Evolutionary conservation across 1,140 invertebrate genomes (phyloP).

Genomic region (Chironomus striatipennis): DNA sequence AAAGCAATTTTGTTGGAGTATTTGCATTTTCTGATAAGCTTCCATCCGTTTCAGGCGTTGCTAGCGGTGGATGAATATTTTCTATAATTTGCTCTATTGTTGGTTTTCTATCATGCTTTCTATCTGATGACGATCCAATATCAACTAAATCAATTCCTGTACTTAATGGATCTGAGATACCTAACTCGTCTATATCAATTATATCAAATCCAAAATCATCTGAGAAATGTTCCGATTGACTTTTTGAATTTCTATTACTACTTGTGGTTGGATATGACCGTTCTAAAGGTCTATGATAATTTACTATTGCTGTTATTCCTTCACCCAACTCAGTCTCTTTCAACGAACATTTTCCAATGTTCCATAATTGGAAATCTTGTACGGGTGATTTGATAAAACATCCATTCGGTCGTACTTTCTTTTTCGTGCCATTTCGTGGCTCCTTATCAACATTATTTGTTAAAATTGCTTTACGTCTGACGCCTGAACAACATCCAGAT

Average conservation of each 20-base stretch:
- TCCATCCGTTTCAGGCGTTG: conserved; percentile 52
- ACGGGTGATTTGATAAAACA: conserved; percentile 30
- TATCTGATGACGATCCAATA: conserved; percentile 27
- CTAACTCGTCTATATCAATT: conserved; percentile 56
- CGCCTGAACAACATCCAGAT: conserved; percentile 23
- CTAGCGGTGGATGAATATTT: conserved; percentile 42
- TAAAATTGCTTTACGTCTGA: conserved; percentile 16
- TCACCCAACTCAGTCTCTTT: conserved; percentile 29
- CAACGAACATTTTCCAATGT: conserved; percentile 29
- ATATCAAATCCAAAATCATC: conserved; percentile 63
- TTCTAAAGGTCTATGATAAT: conserved; percentile 48
- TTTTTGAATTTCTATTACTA: conserved; percentile 31
- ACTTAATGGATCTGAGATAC: conserved; percentile 22
- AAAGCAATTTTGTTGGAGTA: neutral
- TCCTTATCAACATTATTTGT: neutral
- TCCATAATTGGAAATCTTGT: conserved; percentile 37
- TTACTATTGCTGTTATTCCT: conserved; percentile 29
- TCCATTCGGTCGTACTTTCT: conserved; percentile 35
- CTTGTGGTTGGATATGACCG: conserved; percentile 48
- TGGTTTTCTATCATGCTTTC: conserved; percentile 25
- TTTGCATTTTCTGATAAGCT: conserved; percentile 45
- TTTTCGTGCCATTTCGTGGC: conserved; percentile 34
- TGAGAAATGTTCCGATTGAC: conserved; percentile 30
- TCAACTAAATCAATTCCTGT: conserved; percentile 25
- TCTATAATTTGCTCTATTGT: conserved; percentile 15